A percentile compares a stretch with the other conserved stretches of the same genome.
Conservation (phyloP, 2,113 vertebrate species). For the Ammodytes dubius region DNA sequence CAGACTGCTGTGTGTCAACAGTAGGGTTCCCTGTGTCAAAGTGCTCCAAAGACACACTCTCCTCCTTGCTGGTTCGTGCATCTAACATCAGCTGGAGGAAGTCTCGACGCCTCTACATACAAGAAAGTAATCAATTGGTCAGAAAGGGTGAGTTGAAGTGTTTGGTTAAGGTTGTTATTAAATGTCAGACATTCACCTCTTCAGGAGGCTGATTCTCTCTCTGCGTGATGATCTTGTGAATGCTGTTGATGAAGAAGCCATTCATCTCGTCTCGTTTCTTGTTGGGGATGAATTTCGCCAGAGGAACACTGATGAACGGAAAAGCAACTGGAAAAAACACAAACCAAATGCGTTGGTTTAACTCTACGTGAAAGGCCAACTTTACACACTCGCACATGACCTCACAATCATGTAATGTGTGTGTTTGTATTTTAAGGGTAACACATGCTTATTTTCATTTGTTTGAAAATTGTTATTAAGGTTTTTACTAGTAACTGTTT, state of each 20-base stretch:
- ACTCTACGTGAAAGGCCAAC: not conserved
- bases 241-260: slow-evolving; percentile 88
- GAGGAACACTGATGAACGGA: slow-evolving; percentile 88
- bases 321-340: slow-evolving; percentile 87
- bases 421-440: not conserved
- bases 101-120: slow-evolving; percentile 89
- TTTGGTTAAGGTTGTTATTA: not conserved
- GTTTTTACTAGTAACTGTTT: no score
- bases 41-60: slow-evolving; percentile 68
- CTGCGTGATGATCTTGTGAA: slow-evolving; percentile 89
- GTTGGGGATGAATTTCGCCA: slow-evolving; percentile 84
- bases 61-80: slow-evolving; percentile 60
- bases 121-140: not conserved
- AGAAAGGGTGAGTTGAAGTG: not conserved
- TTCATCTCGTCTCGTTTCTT: slow-evolving; percentile 89
- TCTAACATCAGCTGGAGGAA: slow-evolving; percentile 96
- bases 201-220: slow-evolving; percentile 89
- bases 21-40: slow-evolving; percentile 77
- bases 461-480: no score
- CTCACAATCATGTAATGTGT: not conserved
- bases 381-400: not conserved
- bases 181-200: slow-evolving; percentile 82
- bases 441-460: not conserved
- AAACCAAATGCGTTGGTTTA: slow-evolving; percentile 33
- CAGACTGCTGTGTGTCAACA: slow-evolving; percentile 20